Percentiles rank a stretch among this genome's conserved stretches.
Conservation (phyloP, 2,888 invertebrate species). For the Andricus curvator region DNA sequence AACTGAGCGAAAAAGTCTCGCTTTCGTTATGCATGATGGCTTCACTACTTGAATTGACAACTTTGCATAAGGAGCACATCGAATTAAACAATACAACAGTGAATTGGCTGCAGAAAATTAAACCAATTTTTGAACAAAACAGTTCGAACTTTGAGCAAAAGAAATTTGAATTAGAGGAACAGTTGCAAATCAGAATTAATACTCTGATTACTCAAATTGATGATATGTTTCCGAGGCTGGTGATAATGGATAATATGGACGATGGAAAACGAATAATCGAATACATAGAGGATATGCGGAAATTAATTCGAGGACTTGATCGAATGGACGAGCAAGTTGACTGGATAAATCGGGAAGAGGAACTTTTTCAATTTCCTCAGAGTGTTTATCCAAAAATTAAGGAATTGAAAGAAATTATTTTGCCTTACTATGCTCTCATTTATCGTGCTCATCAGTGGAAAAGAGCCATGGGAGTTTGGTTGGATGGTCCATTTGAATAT, state of each 20-base stretch:
- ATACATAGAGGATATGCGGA: slow-evolving; percentile 88
- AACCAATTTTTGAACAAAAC: slow-evolving; percentile 89
- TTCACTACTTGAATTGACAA: slow-evolving; percentile 87
- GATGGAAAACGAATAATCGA: slow-evolving; percentile 87
- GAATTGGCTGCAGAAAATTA: slow-evolving; percentile 90
- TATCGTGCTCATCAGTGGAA: slow-evolving; percentile 87
- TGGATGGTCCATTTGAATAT: slow-evolving; percentile 95
- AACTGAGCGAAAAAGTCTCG: slow-evolving; percentile 85
- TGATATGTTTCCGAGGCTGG: slow-evolving; percentile 87
- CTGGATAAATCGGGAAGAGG: slow-evolving; percentile 95
- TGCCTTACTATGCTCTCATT: slow-evolving; percentile 86
- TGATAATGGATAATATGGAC: slow-evolving; percentile 91
- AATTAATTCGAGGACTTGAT: slow-evolving; percentile 86
- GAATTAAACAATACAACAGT: slow-evolving; percentile 90
- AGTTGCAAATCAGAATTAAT: slow-evolving; percentile 84
- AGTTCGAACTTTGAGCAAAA: slow-evolving; percentile 88
- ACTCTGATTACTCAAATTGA: slow-evolving; percentile 86
- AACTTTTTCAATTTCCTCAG: slow-evolving; percentile 89
- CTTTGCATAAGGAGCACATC: slow-evolving; percentile 87
- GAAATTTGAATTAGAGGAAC: slow-evolving; percentile 92
- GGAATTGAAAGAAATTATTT: slow-evolving; percentile 86
- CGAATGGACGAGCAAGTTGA: slow-evolving; percentile 87
- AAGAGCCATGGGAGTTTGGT: slow-evolving; percentile 91
- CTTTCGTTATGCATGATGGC: slow-evolving; percentile 84
- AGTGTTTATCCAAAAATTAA: slow-evolving; percentile 88